phyloP scores from a whole-genome alignment of 2,888 invertebrate species.

The Himalopsyche japonica region DNA sequence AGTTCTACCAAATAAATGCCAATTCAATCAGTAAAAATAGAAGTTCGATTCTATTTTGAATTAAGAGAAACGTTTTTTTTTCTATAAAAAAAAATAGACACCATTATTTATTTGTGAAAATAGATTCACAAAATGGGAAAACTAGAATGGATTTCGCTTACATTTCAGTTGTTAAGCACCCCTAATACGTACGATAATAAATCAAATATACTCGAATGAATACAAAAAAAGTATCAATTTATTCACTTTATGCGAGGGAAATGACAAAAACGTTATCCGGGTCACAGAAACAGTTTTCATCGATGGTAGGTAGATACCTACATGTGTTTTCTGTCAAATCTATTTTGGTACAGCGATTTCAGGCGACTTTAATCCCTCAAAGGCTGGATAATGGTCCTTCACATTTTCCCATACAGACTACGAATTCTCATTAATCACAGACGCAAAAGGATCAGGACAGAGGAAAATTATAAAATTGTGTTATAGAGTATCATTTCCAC shows the following conservation, averaged over 20 bases:
- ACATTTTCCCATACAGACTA: background rate
- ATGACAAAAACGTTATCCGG: background rate
- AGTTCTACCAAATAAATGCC: too few relatives aligned
- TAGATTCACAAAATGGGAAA: too few relatives aligned
- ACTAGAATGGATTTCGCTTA: too few relatives aligned
- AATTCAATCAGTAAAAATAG: too few relatives aligned
- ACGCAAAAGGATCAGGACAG: background rate
- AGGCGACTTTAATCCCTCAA: background rate
- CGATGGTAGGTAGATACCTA: background rate
- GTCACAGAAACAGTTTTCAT: background rate
- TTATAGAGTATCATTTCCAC: background rate
- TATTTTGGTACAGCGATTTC: background rate
- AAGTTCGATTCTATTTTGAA: too few relatives aligned
- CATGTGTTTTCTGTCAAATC: background rate
- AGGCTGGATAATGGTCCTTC: background rate
- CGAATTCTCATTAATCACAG: background rate
- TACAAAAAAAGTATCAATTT: background rate
- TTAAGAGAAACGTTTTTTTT: too few relatives aligned
- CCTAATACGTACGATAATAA: background rate
- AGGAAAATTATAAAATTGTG: background rate
- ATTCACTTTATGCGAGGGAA: background rate
- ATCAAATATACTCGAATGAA: background rate
- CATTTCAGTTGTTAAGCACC: too few relatives aligned
- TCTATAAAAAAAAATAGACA: too few relatives aligned
- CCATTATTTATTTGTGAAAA: too few relatives aligned